phyloP scores from a whole-genome alignment of 1,140 invertebrate genomes.

The Neodiprion virginianus region DNA sequence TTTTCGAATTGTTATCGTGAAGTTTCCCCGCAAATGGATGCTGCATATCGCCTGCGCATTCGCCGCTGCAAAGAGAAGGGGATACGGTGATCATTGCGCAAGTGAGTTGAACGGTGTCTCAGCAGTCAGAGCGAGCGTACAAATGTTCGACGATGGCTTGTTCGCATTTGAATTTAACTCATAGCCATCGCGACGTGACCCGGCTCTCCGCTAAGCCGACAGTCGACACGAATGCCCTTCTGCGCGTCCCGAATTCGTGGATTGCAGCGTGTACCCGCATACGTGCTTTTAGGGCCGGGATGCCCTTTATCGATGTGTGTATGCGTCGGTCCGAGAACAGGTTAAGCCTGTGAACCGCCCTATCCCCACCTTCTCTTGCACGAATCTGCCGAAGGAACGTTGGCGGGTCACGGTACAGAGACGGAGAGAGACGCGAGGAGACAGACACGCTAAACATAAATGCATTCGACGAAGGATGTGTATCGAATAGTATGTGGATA shows the following conservation, averaged over 20 bases:
- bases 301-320: constrained; percentile 5
- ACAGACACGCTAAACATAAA: background rate
- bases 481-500: too few relatives aligned
- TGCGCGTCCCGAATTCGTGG: background rate
- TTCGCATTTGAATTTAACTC: background rate
- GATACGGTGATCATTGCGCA: too few relatives aligned
- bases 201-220: background rate
- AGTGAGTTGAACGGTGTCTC: too few relatives aligned
- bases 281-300: background rate
- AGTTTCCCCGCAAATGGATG: too few relatives aligned
- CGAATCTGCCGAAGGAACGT: background rate
- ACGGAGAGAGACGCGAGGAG: background rate
- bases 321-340: background rate
- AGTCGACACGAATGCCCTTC: constrained; percentile 4
- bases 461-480: too few relatives aligned
- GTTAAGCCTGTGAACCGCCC: background rate
- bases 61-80: too few relatives aligned
- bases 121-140: background rate
- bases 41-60: too few relatives aligned
- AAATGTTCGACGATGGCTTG: background rate
- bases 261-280: background rate
- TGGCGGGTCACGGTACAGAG: background rate
- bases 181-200: background rate
- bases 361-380: background rate
- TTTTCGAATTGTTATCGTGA: too few relatives aligned